Conservation (phyloP, 1,140 invertebrate species). For the Lepidurus arcticus region DNA sequence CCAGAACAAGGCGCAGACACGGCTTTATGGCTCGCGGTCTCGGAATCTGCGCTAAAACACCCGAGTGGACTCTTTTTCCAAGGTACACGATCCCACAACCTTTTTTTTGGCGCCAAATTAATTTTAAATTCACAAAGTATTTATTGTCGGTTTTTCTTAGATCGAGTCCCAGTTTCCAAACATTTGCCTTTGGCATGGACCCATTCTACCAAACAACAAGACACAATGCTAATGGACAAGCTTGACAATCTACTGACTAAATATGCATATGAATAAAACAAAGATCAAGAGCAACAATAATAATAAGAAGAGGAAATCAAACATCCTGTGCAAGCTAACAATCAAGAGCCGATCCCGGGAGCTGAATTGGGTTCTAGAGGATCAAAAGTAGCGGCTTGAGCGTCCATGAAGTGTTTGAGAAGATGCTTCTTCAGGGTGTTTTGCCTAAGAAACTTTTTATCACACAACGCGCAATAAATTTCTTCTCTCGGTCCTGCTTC, state of each 20-base stretch:
- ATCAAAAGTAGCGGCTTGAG: background rate
- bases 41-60: slow-evolving; percentile 42
- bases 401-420: background rate
- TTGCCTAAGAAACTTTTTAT: background rate
- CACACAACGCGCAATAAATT: slow-evolving; percentile 9
- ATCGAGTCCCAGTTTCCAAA: slow-evolving; percentile 38
- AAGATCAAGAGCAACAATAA: too few species aligned
- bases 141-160: slow-evolving; percentile 5
- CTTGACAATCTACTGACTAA: slow-evolving; percentile 27
- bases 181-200: slow-evolving; percentile 42
- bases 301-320: too few species aligned
- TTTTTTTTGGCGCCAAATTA: background rate
- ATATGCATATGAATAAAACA: slow-evolving; percentile 23
- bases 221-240: slow-evolving; percentile 29
- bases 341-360: background rate
- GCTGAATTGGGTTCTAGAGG: background rate
- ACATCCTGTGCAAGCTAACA: too few species aligned
- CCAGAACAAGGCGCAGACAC: slow-evolving; percentile 51
- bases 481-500: background rate
- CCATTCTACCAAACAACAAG: slow-evolving; percentile 35
- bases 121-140: background rate
- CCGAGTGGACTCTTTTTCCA: slow-evolving; percentile 49
- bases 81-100: slow-evolving; percentile 40
- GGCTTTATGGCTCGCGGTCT: slow-evolving; percentile 49
- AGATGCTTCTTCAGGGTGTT: background rate